Conservation (phyloP, 2,797 vertebrate genomes). For the Chelon labrosus region DNA sequence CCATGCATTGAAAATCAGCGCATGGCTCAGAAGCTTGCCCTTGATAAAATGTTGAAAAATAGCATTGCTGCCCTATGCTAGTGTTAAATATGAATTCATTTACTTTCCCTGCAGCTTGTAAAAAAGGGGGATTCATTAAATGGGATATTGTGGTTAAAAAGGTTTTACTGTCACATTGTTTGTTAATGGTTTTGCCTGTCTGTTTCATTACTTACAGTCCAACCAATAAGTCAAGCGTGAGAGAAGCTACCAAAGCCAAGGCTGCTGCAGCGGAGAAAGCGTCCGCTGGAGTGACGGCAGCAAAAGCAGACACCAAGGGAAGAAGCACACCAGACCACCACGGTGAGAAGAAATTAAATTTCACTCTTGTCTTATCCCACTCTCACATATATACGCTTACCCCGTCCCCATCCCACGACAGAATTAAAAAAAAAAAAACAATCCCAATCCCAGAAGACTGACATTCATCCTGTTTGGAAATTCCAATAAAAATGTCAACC, state of each 20-base stretch:
- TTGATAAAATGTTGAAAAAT: constrained; percentile 42
- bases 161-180: constrained; percentile 1
- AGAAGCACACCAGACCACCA: constrained; percentile 84
- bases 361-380: too few species aligned
- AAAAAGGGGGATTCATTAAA: constrained; percentile 2
- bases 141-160: constrained; percentile 5
- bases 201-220: constrained; percentile 77
- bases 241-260: constrained; percentile 83
- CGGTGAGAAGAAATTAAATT: constrained; percentile 79
- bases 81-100: constrained; percentile 38
- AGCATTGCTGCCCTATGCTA: constrained; percentile 59
- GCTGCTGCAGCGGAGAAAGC: constrained; percentile 83
- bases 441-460: too few species aligned
- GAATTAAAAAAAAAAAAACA: too few species aligned
- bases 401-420: too few species aligned
- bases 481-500: too few species aligned
- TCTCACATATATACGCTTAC: too few species aligned
- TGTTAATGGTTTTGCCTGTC: constrained; percentile 22
- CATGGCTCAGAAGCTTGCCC: constrained; percentile 42
- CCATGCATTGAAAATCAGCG: constrained; percentile 37
- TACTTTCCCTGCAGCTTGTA: not conserved
- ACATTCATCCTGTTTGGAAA: too few species aligned
- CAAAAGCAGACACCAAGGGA: constrained; percentile 83
- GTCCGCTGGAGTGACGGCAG: constrained; percentile 64
- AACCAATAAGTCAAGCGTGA: constrained; percentile 83